These are phyloP conservation scores for Ditylenchus weischeri DNA, from an alignment of 2,888 invertebrate species.

Conservation along the genomic window DNA sequence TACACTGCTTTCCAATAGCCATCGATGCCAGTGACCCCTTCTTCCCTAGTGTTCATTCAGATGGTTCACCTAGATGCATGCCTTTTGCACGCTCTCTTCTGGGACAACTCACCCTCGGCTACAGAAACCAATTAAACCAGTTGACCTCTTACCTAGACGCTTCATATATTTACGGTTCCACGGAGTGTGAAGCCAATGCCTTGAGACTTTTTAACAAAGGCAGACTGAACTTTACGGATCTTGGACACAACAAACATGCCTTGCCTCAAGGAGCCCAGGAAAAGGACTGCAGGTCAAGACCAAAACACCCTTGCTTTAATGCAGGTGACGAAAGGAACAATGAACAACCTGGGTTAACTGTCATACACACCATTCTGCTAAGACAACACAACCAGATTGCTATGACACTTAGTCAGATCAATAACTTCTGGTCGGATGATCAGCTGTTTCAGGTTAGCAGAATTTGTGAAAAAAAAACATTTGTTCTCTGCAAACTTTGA, in stretches of 20 bases:
- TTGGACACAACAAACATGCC: slow-evolving; percentile 52
- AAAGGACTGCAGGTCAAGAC: slow-evolving; percentile 50
- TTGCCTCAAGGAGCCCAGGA: slow-evolving; percentile 59
- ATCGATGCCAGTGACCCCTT: slow-evolving; percentile 84
- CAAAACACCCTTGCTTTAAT: slow-evolving; percentile 36
- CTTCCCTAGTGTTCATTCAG: slow-evolving; percentile 75
- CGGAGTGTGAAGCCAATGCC: slow-evolving; percentile 75
- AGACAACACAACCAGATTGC: slow-evolving; percentile 58
- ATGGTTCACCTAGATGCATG: slow-evolving; percentile 81
- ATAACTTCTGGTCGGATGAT: slow-evolving; percentile 60
- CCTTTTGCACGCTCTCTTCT: slow-evolving; percentile 90
- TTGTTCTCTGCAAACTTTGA: not conserved
- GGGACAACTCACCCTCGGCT: slow-evolving; percentile 76
- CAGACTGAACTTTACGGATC: slow-evolving; percentile 57
- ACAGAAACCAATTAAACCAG: slow-evolving; percentile 72
- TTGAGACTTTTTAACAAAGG: slow-evolving; percentile 70
- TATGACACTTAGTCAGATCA: slow-evolving; percentile 46
- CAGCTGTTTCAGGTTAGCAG: slow-evolving; percentile 54
- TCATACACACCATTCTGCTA: slow-evolving; percentile 55
- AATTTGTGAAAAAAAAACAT: not conserved
- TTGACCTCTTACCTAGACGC: slow-evolving; percentile 77
- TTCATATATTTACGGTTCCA: slow-evolving; percentile 86
- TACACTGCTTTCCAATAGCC: slow-evolving; percentile 88
- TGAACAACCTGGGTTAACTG: slow-evolving; percentile 56
- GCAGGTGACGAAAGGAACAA: slow-evolving; percentile 56